These are phyloP conservation scores for Myotis davidii DNA, from an alignment of 2,113 vertebrate genomes.

Conservation along the genomic window DNA sequence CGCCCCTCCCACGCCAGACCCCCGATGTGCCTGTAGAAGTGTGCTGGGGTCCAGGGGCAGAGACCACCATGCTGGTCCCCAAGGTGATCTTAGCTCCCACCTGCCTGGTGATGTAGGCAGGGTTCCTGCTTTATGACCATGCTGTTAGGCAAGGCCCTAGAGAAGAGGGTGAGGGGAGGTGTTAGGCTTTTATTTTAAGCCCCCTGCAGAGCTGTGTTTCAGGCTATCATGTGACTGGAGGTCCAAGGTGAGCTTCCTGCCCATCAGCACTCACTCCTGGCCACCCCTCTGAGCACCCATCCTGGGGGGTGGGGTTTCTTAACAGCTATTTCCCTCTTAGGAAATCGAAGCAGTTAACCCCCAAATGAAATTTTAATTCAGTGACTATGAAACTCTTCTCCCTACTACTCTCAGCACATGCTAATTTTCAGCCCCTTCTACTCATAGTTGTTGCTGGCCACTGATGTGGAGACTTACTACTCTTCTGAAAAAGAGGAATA, in stretches of 20 bases:
- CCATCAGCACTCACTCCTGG: background rate
- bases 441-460: background rate
- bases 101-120: fast-evolving
- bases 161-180: background rate
- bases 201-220: too few relatives aligned
- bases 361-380: background rate
- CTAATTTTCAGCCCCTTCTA: background rate
- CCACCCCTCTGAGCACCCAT: background rate
- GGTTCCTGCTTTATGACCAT: fast-evolving
- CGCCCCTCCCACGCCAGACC: background rate
- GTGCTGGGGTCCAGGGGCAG: fast-evolving
- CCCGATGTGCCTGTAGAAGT: fast-evolving
- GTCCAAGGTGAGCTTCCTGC: fast-evolving
- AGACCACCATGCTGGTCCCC: fast-evolving
- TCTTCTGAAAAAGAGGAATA: background rate
- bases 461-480: background rate
- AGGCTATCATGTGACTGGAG: fast-evolving
- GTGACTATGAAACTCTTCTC: background rate
- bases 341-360: background rate
- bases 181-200: fast-evolving
- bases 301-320: background rate
- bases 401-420: background rate
- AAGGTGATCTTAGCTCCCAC: fast-evolving
- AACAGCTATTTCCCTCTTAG: background rate
- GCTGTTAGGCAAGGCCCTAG: fast-evolving